These are phyloP conservation scores for Mythimna lalbum DNA, from an alignment of 2,888 invertebrate genomes.

Conservation along the genomic window DNA sequence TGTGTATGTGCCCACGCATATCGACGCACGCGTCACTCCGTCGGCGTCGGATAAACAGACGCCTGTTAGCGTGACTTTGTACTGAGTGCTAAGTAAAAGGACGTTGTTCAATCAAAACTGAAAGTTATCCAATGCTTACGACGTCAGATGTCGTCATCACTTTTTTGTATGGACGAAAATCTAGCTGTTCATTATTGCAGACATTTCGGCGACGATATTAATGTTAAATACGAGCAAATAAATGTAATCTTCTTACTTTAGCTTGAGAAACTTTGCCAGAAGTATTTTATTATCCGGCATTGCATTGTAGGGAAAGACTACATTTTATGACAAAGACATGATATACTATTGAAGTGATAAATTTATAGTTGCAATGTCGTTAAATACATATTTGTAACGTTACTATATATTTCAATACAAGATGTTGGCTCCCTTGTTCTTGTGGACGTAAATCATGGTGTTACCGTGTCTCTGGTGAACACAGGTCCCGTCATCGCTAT, in stretches of 20 bases:
- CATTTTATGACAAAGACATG: conserved; percentile 21
- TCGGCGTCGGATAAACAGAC: conserved; percentile 75
- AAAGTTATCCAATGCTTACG: conserved; percentile 31
- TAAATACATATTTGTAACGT: conserved; percentile 35
- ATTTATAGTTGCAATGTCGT: conserved; percentile 23
- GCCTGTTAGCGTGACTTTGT: conserved; percentile 59
- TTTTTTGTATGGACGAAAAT: conserved; percentile 22
- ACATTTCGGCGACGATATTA: background rate
- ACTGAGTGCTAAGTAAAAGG: conserved; percentile 34
- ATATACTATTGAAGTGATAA: conserved; percentile 8
- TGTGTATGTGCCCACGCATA: conserved; percentile 80
- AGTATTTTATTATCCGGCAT: background rate
- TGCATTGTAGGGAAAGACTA: conserved; percentile 1
- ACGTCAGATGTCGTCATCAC: conserved; percentile 34
- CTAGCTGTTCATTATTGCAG: background rate
- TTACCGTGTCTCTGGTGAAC: conserved; percentile 37
- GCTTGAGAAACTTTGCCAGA: background rate
- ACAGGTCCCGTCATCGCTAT: conserved; percentile 67
- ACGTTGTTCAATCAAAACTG: conserved; percentile 34
- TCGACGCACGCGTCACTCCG: conserved; percentile 78
- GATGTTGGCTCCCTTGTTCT: conserved; percentile 45
- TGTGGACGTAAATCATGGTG: conserved; percentile 52
- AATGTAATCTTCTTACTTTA: background rate
- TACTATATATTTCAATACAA: conserved; percentile 28
- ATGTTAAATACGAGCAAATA: background rate